phyloP scores from a whole-genome alignment of 1,140 invertebrate genomes.

The Globodera ellingtonae region DNA sequence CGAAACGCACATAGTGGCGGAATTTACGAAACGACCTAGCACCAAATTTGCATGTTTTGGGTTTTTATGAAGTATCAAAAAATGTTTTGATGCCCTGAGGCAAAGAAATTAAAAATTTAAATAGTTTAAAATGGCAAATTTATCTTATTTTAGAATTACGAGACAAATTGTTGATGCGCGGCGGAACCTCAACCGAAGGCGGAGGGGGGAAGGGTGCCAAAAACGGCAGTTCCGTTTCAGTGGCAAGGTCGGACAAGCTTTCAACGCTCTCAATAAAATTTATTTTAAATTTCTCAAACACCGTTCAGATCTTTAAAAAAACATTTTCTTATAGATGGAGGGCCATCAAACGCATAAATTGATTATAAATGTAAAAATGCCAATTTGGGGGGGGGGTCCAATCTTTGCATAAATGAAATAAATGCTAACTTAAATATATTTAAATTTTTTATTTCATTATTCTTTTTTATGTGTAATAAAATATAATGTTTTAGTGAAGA shows the following conservation, averaged over 20 bases:
- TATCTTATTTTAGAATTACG: conserved; percentile 46
- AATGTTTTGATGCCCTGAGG: too few species aligned
- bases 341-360: too few species aligned
- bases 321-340: too few species aligned
- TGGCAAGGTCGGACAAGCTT: conserved; percentile 53
- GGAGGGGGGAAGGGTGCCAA: conserved; percentile 37
- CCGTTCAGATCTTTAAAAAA: too few species aligned
- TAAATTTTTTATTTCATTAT: not conserved
- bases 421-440: not conserved
- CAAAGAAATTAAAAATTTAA: not conserved
- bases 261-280: too few species aligned
- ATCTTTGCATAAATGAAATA: not conserved
- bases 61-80: too few species aligned
- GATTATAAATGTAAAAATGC: not conserved
- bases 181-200: conserved; percentile 51
- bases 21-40: too few species aligned
- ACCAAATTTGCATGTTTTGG: too few species aligned
- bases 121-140: not conserved
- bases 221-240: conserved; percentile 64
- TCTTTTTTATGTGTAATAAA: not conserved
- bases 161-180: conserved; percentile 61
- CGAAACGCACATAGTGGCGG: too few species aligned
- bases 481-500: conserved; percentile 58
- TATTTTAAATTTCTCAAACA: too few species aligned
- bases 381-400: not conserved